Evolutionary conservation across 2,113 vertebrate genomes (phyloP).

Genomic region (Callospermophilus lateralis): DNA sequence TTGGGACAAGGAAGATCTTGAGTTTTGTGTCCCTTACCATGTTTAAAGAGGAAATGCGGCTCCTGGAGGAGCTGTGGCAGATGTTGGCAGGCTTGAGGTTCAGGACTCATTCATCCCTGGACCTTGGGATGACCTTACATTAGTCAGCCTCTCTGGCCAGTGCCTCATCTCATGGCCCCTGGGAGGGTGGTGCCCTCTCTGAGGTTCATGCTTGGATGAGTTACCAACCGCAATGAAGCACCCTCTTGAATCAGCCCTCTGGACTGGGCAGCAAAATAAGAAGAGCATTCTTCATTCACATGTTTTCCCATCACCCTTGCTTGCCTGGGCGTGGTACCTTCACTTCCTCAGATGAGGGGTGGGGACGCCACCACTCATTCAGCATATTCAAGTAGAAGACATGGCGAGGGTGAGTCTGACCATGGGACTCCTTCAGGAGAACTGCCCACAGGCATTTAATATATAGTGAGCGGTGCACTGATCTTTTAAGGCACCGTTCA

Average conservation of each 20-base stretch:
- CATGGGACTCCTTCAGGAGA: neutral
- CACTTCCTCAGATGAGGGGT: constrained; percentile 54
- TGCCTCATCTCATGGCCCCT: constrained; percentile 62
- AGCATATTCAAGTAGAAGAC: constrained; percentile 60
- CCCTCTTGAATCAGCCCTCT: constrained; percentile 79
- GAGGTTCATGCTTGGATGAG: constrained; percentile 73
- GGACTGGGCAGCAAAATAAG: constrained; percentile 70
- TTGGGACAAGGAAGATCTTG: neutral
- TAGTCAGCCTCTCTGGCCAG: constrained; percentile 73
- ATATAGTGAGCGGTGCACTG: neutral
- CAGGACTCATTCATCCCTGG: neutral
- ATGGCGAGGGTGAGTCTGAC: neutral
- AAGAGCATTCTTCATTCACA: constrained; percentile 75
- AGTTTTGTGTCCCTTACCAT: constrained; percentile 53
- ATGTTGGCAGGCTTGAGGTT: constrained; percentile 58
- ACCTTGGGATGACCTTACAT: constrained; percentile 77
- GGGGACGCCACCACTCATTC: neutral
- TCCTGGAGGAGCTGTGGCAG: constrained; percentile 5
- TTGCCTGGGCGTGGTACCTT: constrained; percentile 79
- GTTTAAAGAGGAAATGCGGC: constrained; percentile 56
- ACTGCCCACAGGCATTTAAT: neutral
- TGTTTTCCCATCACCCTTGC: constrained; percentile 75
- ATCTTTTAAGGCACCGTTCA: constrained; percentile 39
- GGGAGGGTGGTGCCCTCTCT: constrained; percentile 74
- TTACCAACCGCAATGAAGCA: constrained; percentile 78